phyloP scores from a whole-genome alignment of 2,888 invertebrate genomes.

The Tinea semifulvella region DNA sequence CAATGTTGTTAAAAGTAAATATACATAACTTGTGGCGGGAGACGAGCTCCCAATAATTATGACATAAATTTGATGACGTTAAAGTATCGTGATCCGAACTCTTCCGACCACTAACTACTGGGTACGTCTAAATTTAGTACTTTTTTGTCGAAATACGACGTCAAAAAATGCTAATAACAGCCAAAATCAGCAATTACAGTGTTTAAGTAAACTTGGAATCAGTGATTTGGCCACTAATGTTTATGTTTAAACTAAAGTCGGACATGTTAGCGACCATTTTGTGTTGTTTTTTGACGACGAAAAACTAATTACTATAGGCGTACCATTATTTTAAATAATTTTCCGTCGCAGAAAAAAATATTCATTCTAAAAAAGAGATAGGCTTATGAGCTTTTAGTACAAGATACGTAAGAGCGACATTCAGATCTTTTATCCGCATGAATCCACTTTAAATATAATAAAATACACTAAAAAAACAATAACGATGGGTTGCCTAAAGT shows the following conservation, averaged over 20 bases:
- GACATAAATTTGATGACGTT: constrained; percentile 18
- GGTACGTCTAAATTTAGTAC: constrained; percentile 16
- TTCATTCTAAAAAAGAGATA: no score
- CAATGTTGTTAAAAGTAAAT: constrained; percentile 15
- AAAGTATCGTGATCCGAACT: constrained; percentile 15
- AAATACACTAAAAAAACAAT: no score
- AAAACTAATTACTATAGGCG: constrained; percentile 7
- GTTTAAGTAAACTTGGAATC: constrained; percentile 19
- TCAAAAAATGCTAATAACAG: constrained; percentile 17
- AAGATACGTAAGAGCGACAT: no score
- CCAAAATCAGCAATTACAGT: constrained; percentile 18
- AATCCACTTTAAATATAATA: no score
- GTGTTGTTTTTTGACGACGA: constrained; percentile 1
- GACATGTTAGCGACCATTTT: not conserved
- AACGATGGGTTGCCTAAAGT: no score
- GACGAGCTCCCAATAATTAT: constrained; percentile 16
- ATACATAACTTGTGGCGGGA: constrained; percentile 10
- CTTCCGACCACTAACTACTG: constrained; percentile 13
- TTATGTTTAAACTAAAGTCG: constrained; percentile 9
- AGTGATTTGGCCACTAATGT: constrained; percentile 19
- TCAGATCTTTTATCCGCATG: no score
- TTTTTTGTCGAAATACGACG: constrained; percentile 13
- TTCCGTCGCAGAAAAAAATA: no score
- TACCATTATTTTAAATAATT: no score
- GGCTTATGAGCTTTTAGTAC: no score